Evolutionary conservation across 2,797 vertebrate species (phyloP).

Genomic region (Fistularia tabacaria): DNA sequence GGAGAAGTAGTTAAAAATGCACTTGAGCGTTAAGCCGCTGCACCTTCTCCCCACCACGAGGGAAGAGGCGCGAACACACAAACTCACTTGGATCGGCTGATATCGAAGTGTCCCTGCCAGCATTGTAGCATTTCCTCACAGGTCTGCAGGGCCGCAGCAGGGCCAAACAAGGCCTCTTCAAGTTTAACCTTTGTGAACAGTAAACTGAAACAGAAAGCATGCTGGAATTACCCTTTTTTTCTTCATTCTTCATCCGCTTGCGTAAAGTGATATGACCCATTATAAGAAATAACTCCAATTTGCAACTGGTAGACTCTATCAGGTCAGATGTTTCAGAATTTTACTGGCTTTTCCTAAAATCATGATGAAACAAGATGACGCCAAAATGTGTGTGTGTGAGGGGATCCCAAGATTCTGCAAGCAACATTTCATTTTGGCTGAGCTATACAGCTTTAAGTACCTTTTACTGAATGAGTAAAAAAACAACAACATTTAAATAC

Average conservation of each 20-base stretch:
- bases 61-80: slow-evolving; percentile 8
- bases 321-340: no score
- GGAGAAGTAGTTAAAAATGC: background rate
- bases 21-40: background rate
- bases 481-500: no score
- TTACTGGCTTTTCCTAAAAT: no score
- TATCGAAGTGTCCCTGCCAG: slow-evolving; percentile 85
- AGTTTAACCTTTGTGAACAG: slow-evolving; percentile 95
- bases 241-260: background rate
- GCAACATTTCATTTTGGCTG: no score
- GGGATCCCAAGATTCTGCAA: no score
- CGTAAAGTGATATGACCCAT: no score
- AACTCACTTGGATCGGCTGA: slow-evolving; percentile 79
- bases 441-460: no score
- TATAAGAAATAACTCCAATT: no score
- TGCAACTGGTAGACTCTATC: no score
- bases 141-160: slow-evolving; percentile 85
- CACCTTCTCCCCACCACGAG: slow-evolving; percentile 2
- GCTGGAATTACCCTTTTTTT: background rate
- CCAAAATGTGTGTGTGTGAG: no score
- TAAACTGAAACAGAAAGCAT: slow-evolving; percentile 71
- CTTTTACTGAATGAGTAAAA: no score
- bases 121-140: slow-evolving; percentile 88
- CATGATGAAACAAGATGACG: no score
- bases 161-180: slow-evolving; percentile 83